phyloP scores from a whole-genome alignment of 2,113 vertebrate species.

The Peromyscus polionotus region DNA sequence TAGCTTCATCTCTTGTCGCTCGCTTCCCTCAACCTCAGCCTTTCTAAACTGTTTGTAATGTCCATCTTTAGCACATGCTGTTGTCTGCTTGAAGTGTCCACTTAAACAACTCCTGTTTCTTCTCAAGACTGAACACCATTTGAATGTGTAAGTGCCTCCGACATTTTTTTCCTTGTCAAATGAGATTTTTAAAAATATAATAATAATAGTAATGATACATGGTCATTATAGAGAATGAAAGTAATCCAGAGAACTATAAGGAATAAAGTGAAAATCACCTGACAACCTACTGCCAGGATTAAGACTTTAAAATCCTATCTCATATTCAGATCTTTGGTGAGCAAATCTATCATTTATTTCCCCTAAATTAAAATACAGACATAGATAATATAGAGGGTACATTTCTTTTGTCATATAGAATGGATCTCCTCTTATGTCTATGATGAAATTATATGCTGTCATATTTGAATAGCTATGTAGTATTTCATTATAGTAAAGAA shows the following conservation, averaged over 20 bases:
- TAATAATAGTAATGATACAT: conserved; percentile 26
- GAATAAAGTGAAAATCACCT: conserved; percentile 46
- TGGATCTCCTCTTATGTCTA: conserved; percentile 32
- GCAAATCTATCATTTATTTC: conserved; percentile 45
- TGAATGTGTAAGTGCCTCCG: conserved; percentile 11
- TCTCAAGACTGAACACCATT: neutral
- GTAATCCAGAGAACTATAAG: neutral
- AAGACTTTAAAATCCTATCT: conserved; percentile 22
- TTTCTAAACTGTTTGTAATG: neutral
- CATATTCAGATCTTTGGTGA: conserved; percentile 43
- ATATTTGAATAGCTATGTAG: conserved; percentile 26
- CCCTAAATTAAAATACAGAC: neutral
- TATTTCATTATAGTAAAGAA: conserved; percentile 53
- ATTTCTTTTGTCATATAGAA: conserved; percentile 45
- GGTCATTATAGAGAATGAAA: conserved; percentile 37
- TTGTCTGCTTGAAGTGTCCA: neutral
- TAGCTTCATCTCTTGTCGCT: neutral
- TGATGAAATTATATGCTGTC: conserved; percentile 18
- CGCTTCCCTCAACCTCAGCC: neutral
- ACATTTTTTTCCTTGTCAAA: conserved; percentile 31
- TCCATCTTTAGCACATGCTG: neutral
- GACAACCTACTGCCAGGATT: conserved; percentile 8
- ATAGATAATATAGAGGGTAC: neutral
- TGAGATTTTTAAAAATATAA: neutral
- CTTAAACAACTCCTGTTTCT: neutral